Base-by-base conservation (phyloP, 2,797 vertebrate species). In the Urosaurus nigricauda region DNA sequence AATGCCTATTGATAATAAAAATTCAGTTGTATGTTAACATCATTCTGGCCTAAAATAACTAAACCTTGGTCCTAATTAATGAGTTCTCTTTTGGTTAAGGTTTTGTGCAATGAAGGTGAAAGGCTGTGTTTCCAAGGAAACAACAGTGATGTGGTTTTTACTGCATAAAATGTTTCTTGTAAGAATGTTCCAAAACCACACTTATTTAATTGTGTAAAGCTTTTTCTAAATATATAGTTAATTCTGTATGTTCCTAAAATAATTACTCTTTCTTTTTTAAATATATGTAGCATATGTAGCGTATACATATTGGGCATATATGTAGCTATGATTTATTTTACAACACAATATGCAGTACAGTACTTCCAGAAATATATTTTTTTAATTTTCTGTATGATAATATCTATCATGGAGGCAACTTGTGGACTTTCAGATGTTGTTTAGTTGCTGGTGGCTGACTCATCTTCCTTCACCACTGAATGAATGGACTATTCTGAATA, bases 41-140 rank as follows among this genome's bases (percentile, higher is more conserved):
- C 90, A 91, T 79, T 43, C 84, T 92, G 35, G 9, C 93, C 97
- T 95, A 94, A 96, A 96, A 96, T 94, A 97, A 92, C 93, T 90
- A 89, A 93, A 91, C 94, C 94, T 92, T 87, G 89, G 88, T 75
- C 91, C 93, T 95, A 94, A 94, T 96, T 92, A 85, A 91, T 83
- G 91, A 93, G 92, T 95, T 95, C 94, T 91, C 91, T 92, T 92
- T 93, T 94, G 89, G 93, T 95, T 79, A 89, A 94, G 95, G 92
- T 91, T 86, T 91, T 93, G 92, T 93, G 94, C 4, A 43, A 68
- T 65, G 92, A 91, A 96, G 96, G 95, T 97, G 96, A 96, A 94
- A 95, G 90, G 95, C 94, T 96, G 96, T 97, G 97, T 97, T 97
- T 96, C 97, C 97, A 97, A 96, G 97, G 97, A 96, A 96, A 97